Conservation (phyloP, 37 sponge, comb jelly and placozoan species). For the Halichondria panicea region DNA sequence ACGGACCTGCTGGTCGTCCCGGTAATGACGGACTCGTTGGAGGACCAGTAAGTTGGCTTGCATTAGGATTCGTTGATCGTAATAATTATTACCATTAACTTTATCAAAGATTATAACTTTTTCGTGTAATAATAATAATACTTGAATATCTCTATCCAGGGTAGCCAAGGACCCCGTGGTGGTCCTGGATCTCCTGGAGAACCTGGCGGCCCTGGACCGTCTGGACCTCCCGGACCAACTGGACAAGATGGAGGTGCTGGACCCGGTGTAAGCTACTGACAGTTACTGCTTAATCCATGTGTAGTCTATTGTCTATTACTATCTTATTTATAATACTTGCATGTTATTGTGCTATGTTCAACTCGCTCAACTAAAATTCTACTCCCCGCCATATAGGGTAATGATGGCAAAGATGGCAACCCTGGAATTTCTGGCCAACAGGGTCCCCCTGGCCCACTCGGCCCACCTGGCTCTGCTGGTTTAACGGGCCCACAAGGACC, state of each 20-base stretch:
- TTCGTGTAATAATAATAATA: background rate
- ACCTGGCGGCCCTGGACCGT: conserved; percentile 25
- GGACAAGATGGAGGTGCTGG: conserved; percentile 43
- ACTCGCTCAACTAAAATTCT: background rate
- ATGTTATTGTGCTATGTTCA: background rate
- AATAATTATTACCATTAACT: too few species aligned
- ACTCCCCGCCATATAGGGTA: conserved; percentile 2
- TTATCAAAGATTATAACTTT: too few species aligned
- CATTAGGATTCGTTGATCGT: too few species aligned
- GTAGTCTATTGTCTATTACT: background rate
- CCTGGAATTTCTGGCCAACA: conserved; percentile 32
- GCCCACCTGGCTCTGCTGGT: conserved; percentile 15
- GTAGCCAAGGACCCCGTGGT: background rate
- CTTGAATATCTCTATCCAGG: background rate
- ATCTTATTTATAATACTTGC: background rate
- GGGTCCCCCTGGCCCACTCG: conserved; percentile 28
- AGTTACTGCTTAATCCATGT: background rate
- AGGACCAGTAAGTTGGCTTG: too few species aligned
- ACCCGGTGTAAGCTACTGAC: background rate
- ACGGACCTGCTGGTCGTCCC: conserved; percentile 11
- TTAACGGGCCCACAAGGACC: conserved; percentile 3
- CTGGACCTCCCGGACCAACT: conserved; percentile 32
- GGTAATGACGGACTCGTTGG: conserved; percentile 21
- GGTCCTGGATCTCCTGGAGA: conserved; percentile 17
- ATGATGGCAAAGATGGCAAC: conserved; percentile 34